phyloP scores from a whole-genome alignment of 2,888 invertebrate species.

The Pollenia griseotomentosa region DNA sequence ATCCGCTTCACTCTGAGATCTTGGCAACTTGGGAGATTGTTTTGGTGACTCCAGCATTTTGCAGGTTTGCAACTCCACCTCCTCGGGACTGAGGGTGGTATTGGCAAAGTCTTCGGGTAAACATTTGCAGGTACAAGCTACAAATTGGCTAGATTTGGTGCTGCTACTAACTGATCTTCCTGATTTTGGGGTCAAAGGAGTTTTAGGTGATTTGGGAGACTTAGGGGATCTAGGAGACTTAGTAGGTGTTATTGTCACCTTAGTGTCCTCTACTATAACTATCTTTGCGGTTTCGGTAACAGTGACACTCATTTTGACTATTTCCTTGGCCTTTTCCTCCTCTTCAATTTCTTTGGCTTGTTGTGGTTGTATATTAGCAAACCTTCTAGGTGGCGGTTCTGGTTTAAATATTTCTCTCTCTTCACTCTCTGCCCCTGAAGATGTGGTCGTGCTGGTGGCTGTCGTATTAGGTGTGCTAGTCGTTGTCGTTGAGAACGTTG shows the following conservation, averaged over 20 bases:
- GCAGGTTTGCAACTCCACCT: conserved; percentile 83
- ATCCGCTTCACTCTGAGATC: conserved; percentile 7
- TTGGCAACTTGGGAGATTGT: conserved; percentile 75
- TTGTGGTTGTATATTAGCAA: conserved; percentile 75
- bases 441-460: background rate
- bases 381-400: conserved; percentile 77
- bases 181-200: conserved; percentile 55
- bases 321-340: conserved; percentile 74
- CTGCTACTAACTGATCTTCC: conserved; percentile 42
- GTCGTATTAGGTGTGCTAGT: conserved; percentile 7
- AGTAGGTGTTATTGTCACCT: background rate
- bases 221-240: conserved; percentile 75
- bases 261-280: conserved; percentile 68
- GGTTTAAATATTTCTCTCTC: conserved; percentile 71
- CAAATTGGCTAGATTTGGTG: conserved; percentile 70
- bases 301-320: conserved; percentile 77
- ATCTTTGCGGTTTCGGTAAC: conserved; percentile 79
- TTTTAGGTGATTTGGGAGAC: conserved; percentile 72
- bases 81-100: conserved; percentile 82
- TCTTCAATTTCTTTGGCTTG: conserved; percentile 65
- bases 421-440: background rate
- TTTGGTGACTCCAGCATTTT: conserved; percentile 82
- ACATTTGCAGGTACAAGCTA: conserved; percentile 83
- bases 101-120: conserved; percentile 82
- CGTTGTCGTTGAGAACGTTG: conserved; percentile 13